These are phyloP conservation scores for Urophycis tenuis DNA, from an alignment of 2,797 vertebrate genomes.

Conservation along the genomic window DNA sequence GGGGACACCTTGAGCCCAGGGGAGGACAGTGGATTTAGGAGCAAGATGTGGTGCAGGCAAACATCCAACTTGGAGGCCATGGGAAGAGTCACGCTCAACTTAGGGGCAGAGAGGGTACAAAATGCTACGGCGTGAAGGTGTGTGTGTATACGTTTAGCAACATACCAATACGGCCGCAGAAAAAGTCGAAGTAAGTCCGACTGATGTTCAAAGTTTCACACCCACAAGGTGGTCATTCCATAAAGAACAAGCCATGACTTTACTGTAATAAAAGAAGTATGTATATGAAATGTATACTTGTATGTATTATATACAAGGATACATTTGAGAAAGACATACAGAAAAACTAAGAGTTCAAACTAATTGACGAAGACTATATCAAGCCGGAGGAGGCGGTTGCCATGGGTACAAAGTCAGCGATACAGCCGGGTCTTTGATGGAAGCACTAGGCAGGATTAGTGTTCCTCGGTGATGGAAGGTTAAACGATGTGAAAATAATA, in stretches of 20 bases:
- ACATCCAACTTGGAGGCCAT: slow-evolving; percentile 33
- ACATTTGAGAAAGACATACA: background rate
- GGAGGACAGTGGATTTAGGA: slow-evolving; percentile 40
- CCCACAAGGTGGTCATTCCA: background rate
- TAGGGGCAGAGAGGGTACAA: background rate
- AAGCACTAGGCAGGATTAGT: slow-evolving; percentile 30
- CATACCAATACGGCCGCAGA: background rate
- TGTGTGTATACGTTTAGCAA: background rate
- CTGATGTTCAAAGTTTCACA: background rate
- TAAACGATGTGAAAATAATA: slow-evolving; percentile 67
- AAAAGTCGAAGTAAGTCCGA: background rate
- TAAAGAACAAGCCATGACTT: background rate
- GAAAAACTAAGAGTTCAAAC: background rate
- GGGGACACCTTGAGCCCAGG: slow-evolving; percentile 37
- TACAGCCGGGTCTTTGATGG: slow-evolving; percentile 11
- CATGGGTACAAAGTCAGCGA: slow-evolving; percentile 24
- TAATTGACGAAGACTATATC: background rate
- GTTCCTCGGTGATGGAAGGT: slow-evolving; percentile 42
- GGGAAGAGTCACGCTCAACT: slow-evolving; percentile 21
- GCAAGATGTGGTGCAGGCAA: slow-evolving; percentile 50
- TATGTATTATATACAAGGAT: background rate
- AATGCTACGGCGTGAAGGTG: background rate
- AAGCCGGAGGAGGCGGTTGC: background rate
- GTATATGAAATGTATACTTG: no score
- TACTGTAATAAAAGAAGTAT: no score